Base-by-base conservation (phyloP, 2,797 vertebrate species). In the Rhinichthys osculus region DNA sequence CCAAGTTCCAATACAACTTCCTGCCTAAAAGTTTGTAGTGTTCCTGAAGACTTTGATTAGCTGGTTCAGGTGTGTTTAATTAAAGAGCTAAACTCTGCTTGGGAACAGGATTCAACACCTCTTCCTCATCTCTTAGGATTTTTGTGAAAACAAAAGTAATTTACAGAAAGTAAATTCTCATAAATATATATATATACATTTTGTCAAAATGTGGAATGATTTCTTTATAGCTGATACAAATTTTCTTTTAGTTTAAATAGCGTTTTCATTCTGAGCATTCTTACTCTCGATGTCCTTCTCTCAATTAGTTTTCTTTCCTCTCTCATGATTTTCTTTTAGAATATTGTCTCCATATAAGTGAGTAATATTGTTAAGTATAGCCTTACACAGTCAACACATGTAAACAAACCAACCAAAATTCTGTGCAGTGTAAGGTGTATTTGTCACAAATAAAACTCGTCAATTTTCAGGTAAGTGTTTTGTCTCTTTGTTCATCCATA, bases 371-470 rank as follows among this genome's bases (percentile, higher is more conserved):
- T 84, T 40, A 57, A 40, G 16, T 19, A 30, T 9, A 23, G 35
- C 62, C 17, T 47, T 30, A 69, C 30, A 42, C 21, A 66, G 50
- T 57, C n/a, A 70, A 57, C 35, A 59, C 33, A 82, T 54, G 67
- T 73, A 35, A 50, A 50, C 8, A 42, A 52, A 78, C 54, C 59
- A n/a, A 17, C 2, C 23, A 35, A 78, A 69, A 21, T 16, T 35
- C 70, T 76, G 71, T 83, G 16, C 23, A 40, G 30, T 40, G n/a
- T 4, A 59, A 42, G 62, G 27, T 84, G n/a, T 78, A 33, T 57
- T 59, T 78, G 42, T 59, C 50, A 78, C 11, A 70, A 59, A 84
- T 85, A 85, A 85, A 78, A 67, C 21, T 64, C 1, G 44, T 47
- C 13, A 27, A 11, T 54, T 66, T 67, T 70, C 23, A 14, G 59